Base-by-base conservation (phyloP, 2,888 invertebrate genomes). In the Campoplex capitator region DNA sequence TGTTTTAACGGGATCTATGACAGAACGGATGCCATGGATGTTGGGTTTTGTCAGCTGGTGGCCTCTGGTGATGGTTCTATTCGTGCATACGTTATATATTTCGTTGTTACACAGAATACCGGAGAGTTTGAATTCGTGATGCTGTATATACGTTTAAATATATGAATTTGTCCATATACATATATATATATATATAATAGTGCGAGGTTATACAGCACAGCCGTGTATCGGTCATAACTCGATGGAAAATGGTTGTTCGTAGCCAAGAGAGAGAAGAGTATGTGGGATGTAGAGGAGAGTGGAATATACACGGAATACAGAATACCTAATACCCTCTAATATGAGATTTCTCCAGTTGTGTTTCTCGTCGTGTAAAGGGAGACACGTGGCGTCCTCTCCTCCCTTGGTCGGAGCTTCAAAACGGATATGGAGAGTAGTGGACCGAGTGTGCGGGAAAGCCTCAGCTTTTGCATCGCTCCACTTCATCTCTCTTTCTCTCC, bases 141-240 rank as follows among this genome's bases (percentile, higher is more conserved):
- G 65, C 76, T 65, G 58, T 42, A 58, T 58, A 56, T 45, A 35
- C n/a, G 1, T n/a, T 13, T 18, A 75, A 35, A 28, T 75, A 51
- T 56, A 75, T 58, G 13, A 9, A 11, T 54, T 7, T 54, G 23
- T 51, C 1, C 8, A 28, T 42, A 71, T 23, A 48, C 62, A 71
- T 73, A 28, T 18, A 28, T 54, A 71, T 23, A 48, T 62, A 71
- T 73, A 38, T 18, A 28, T 65, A 65, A 73, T 28, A 81, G 51
- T 18, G n/a, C 18, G 45, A 67, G 75, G 35, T 82, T 83, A 79
- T 78, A 58, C 68, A 68, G 83, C 80, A 80, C 83, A 82, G 81
- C 87, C 70, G 87, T 84, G 86, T 87, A 87, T 87, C 83, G 88
- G 84, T 88, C 89, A 86, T 89, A 89, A 89, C 88, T 89, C 85